A percentile compares a stretch with the other conserved stretches of the same genome.
Evolutionary conservation across 2,113 vertebrate species (phyloP).

Genomic region (Cyanistes caeruleus): DNA sequence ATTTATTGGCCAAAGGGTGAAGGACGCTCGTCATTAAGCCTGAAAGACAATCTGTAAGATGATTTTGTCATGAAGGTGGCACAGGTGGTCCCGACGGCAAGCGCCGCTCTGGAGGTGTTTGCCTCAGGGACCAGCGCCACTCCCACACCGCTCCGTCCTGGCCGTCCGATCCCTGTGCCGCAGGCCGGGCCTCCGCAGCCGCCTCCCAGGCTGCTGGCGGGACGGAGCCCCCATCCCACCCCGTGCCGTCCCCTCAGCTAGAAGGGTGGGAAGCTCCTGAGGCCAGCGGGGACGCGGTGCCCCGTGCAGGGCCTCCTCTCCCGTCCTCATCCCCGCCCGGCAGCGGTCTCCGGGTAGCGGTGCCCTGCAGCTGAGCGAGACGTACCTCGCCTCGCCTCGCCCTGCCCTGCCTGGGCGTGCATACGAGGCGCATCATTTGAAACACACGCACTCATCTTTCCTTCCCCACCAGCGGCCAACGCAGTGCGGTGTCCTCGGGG

Average conservation of each 20-base stretch:
- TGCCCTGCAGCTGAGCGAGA: background rate
- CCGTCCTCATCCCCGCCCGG: background rate
- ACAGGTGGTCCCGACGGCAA: background rate
- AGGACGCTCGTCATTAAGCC: too few relatives aligned
- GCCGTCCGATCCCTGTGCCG: fast-evolving
- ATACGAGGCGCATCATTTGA: background rate
- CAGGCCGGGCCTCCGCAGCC: background rate
- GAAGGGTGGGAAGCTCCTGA: background rate
- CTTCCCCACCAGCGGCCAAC: background rate
- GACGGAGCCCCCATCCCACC: background rate
- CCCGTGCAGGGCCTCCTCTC: background rate
- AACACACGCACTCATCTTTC: background rate
- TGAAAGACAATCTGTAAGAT: background rate
- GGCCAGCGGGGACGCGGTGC: background rate
- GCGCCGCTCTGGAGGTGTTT: fast-evolving
- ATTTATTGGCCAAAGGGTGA: background rate
- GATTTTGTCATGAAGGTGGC: too few relatives aligned
- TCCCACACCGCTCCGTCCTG: fast-evolving
- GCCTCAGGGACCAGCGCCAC: background rate
- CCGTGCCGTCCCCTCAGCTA: background rate
- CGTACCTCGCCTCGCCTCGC: background rate
- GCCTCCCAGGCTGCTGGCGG: background rate
- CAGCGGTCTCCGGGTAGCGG: background rate
- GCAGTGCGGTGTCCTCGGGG: background rate
- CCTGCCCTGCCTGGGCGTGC: background rate